phyloP scores from a whole-genome alignment of 2,113 vertebrate genomes.

The Empidonax alnorum region DNA sequence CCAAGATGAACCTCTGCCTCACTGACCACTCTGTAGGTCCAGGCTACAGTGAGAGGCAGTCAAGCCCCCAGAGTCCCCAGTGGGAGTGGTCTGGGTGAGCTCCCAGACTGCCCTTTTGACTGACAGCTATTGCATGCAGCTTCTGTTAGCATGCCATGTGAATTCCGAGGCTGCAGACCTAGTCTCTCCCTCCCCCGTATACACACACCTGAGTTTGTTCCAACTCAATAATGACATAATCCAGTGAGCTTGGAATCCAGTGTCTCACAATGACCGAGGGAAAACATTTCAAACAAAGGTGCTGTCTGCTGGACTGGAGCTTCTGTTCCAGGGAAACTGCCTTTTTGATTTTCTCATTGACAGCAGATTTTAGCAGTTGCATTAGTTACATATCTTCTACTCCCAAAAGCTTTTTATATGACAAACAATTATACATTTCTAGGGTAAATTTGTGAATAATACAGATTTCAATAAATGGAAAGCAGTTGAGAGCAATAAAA shows the following conservation, averaged over 20 bases:
- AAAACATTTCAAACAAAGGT: not conserved
- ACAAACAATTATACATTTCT: not conserved
- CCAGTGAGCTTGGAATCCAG: not conserved
- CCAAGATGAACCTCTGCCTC: not conserved
- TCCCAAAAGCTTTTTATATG: not conserved
- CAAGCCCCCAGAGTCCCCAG: too few relatives aligned
- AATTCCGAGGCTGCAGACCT: not conserved
- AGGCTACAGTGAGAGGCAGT: too few relatives aligned
- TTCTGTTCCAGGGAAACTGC: not conserved
- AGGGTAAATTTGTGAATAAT: not conserved
- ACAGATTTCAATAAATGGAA: not conserved
- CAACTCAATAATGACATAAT: not conserved
- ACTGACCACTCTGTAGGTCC: not conserved
- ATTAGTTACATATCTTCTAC: not conserved
- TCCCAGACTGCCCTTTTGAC: not conserved
- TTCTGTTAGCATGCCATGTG: not conserved
- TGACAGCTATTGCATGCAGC: not conserved
- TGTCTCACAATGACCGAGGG: not conserved
- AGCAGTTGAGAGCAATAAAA: conserved; percentile 15
- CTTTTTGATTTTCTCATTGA: not conserved
- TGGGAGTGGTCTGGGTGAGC: not conserved
- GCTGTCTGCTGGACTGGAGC: not conserved
- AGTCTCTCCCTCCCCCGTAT: not conserved
- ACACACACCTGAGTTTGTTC: not conserved
- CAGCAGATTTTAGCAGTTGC: not conserved